Evolutionary conservation across 2,888 invertebrate genomes (phyloP), one percentile per base, ranked within the genome.

Genomic region (Drosophila neonasuta): DNA sequence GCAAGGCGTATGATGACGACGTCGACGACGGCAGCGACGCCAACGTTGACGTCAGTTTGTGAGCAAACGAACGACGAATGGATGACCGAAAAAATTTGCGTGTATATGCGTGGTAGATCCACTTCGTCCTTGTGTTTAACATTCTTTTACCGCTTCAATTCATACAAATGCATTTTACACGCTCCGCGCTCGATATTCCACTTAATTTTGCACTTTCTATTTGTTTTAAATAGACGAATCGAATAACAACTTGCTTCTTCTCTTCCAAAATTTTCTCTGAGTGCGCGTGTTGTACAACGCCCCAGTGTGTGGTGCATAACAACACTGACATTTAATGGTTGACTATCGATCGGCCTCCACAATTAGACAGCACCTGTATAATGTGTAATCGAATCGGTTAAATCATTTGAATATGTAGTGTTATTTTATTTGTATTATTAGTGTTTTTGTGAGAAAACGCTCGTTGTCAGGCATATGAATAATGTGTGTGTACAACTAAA

Each of bases 71-170:
- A 77, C 55, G 60, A 58, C 62, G 50, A 67, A 76, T 58, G 74
- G 82, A 74, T 76, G 85, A 82, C 87, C 87, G 86, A 82, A 86
- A 81, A 82, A 72, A 61, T 41, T 54, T n/a, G 50, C 55, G 68
- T 67, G 49, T 74, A 80, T 76, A 67, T 84, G 77, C 61, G 66
- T 77, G 67, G 58, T 74, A 68, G 49, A 75, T 75, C 60, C 63
- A 71, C 65, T 73, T 69, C 70, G 42, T 57, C n/a, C 46, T 49
- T 70, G 58, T 29, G 64, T 55, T 62, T 73, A 49, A 54, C 68
- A 75, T 64, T 75, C 54, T 54, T 67, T 75, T 83, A 72, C 61
- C 66, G 79, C 45, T 42, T 62, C 32, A 15, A 32, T 62, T 64
- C 48, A 68, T 66, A 64, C 58, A 76, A 66, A 64, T 73, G 64